Evolutionary conservation across 2,888 invertebrate species (phyloP).

Genomic region (Epiblema foenella): DNA sequence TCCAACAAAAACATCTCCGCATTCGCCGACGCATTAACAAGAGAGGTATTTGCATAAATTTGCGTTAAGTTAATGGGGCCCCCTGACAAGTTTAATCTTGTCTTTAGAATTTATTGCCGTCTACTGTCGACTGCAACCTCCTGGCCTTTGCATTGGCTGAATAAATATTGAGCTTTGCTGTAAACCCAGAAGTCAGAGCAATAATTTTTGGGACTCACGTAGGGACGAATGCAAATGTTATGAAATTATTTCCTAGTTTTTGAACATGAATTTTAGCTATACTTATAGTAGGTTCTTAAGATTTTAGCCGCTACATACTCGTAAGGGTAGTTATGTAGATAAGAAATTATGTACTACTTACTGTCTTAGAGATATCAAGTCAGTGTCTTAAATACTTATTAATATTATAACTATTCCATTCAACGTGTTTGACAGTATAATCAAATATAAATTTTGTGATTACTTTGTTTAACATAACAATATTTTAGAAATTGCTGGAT

Average conservation of each 20-base stretch:
- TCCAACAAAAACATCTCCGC: conserved; percentile 72
- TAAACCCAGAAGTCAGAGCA: conserved; percentile 53
- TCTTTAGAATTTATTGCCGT: conserved; percentile 81
- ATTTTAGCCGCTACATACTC: too few species aligned
- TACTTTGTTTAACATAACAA: too few species aligned
- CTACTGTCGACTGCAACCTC: conserved; percentile 68
- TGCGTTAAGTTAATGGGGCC: conserved; percentile 84
- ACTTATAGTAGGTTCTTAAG: too few species aligned
- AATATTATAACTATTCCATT: too few species aligned
- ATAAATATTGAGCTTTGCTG: conserved; percentile 75
- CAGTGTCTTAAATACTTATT: too few species aligned
- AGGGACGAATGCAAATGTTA: conserved; percentile 21
- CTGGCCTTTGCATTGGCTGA: conserved; percentile 72
- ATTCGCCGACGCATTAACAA: conserved; percentile 67
- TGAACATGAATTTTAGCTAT: not conserved
- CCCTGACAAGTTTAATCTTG: conserved; percentile 84
- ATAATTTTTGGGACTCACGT: conserved; percentile 48
- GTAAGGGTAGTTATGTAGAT: too few species aligned
- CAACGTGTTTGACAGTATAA: too few species aligned
- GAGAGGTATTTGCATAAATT: conserved; percentile 82
- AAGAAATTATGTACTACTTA: too few species aligned
- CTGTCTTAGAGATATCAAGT: too few species aligned
- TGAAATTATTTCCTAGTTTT: conserved; percentile 5
- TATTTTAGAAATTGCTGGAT: too few species aligned
- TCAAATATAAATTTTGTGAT: too few species aligned